Base-by-base conservation (phyloP, 2,888 invertebrate genomes). In the Phorcus lineatus region DNA sequence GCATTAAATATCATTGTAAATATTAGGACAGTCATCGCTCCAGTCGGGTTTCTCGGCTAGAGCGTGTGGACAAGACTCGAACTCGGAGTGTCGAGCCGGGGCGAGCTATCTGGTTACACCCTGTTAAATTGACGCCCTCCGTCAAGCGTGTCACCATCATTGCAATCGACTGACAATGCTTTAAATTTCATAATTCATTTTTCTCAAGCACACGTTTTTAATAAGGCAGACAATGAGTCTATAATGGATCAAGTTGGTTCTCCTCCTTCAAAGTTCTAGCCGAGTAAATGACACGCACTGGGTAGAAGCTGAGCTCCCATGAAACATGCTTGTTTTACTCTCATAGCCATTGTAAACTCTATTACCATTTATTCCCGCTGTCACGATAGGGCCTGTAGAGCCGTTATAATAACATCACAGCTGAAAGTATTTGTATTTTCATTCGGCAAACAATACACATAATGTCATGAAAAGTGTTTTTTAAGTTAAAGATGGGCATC, bases 1-100 rank as follows among this genome's bases (percentile, higher is more conserved):
- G 81, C 81, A 79, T 81, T 81, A 81, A 76, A 85, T 80, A 83
- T 81, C 85, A 81, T 77, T 40, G 81, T 82, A 80, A 85, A 85
- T 85, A 85, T 85, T 85, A 80, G 57, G 78, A 83, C 67, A 78
- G 81, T 67, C 19, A 62, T 24, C 62, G 62, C 62, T 28, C 24
- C 62, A 62, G 62, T 62, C 28, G 28, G 62, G 62, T 24, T 62
- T 62, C 28, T 24, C 62, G 62, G 62, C 16, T 24, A 28, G 62
- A 62, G 62, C 62, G 62, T 62, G 62, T 62, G 28, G 62, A 4
- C 62, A 13, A 22, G 62, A 28, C 62, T 24, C 28, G 28, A 62
- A 62, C 62, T 22, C 62, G 28, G 11, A 22, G 62, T 28, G 16
- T 28, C 0, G 62, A 62, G 62, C 28, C 22, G 28, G 0, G 11